Base-by-base conservation (phyloP, 2,113 vertebrate genomes). In the Neodontobutis hainanensis region DNA sequence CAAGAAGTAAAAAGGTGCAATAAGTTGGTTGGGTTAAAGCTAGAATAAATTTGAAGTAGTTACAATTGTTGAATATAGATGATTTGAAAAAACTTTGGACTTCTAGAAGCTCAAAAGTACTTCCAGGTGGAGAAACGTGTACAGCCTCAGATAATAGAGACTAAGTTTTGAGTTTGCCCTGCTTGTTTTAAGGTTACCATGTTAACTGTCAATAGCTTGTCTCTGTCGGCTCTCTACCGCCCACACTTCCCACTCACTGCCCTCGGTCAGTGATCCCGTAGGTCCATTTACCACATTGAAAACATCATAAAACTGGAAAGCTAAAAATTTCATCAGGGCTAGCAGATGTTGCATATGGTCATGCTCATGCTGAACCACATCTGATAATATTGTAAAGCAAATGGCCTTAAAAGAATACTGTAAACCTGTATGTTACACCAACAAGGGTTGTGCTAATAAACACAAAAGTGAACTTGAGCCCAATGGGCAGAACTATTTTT, bases 181-280 rank as follows among this genome's bases (percentile, higher is more conserved):
- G 71, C 76, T 75, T 85, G 74, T 85, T 84, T 79, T 56, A 50
- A 5, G 68, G 83, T 83, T 68, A 61, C 81, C 79, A 83, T 77
- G 77, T 62, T 75, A 81, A 83, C 82, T 73, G 80, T 85, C 84
- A 60, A 52, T 79, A 64, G 40, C 58, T 60, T 59, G 50, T 83
- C 74, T 70, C 56, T 43, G 45, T 51, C 84, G 71, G 67, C 62
- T 80, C 68, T 74, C 15, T 59, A 11, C 3, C n/a, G 49, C 34
- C 57, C 57, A 46, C 59, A 56, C 80, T 80, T 56, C n/a, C 66
- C 44, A 48, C 34, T 9, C 0, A 47, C 53, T 47, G 5, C 53
- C 68, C 74, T 42, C 49, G 1, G 40, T 70, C 76, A 82, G 71
- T 77, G 73, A 49, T 77, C 78, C 82, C 82, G 59, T 16, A 70